Conservation (phyloP, 2,797 vertebrate species). For the Clamator glandarius region DNA sequence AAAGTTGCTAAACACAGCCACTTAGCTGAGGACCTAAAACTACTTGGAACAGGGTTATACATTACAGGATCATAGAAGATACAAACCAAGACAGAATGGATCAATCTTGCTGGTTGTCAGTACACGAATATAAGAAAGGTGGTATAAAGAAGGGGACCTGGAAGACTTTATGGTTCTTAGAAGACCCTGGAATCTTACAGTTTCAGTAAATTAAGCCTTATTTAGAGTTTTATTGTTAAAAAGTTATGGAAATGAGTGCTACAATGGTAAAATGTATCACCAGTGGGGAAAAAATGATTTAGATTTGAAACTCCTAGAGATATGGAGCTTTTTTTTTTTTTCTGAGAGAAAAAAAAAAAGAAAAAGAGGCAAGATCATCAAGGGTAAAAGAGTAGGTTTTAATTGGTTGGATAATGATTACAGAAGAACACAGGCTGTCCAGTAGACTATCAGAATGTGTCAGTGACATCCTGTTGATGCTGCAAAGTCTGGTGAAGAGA, state of each 20-base stretch:
- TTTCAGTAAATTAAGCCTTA: neutral
- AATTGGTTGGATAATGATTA: neutral
- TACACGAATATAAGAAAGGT: accelerated
- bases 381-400: neutral
- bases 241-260: neutral
- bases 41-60: neutral
- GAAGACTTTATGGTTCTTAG: neutral
- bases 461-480: neutral
- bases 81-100: neutral
- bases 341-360: neutral
- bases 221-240: neutral
- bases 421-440: neutral
- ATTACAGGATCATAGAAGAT: neutral
- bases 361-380: neutral
- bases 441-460: neutral
- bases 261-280: neutral
- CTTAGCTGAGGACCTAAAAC: neutral
- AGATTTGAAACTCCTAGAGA: neutral
- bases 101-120: neutral
- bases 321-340: neutral
- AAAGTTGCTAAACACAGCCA: neutral
- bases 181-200: neutral
- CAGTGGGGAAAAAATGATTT: neutral
- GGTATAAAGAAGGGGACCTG: neutral
- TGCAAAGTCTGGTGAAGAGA: neutral